Evolutionary conservation across 2,888 invertebrate species (phyloP).

Genomic region (Diplazon laetatorius): DNA sequence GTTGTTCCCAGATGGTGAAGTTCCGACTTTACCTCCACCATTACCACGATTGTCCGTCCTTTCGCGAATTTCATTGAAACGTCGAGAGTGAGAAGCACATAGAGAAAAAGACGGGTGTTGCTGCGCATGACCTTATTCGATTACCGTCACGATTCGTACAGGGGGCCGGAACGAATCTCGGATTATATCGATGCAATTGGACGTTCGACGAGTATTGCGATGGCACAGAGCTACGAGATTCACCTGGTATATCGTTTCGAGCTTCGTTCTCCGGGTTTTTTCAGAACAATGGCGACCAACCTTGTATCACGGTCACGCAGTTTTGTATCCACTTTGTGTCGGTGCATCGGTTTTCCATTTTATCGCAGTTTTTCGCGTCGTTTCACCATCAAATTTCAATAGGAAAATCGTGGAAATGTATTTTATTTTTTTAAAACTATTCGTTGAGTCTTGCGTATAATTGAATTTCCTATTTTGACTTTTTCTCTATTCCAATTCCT

Average conservation of each 20-base stretch:
- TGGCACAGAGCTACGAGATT: conserved; percentile 18
- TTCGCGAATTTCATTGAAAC: conserved; percentile 38
- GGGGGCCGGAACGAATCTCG: conserved; percentile 30
- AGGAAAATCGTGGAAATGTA: background rate
- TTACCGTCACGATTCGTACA: conserved; percentile 47
- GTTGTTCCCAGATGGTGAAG: conserved; percentile 57
- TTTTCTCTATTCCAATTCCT: no score
- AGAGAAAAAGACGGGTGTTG: conserved; percentile 8
- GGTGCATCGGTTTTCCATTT: conserved; percentile 19
- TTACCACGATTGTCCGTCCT: conserved; percentile 61
- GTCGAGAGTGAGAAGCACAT: conserved; percentile 36
- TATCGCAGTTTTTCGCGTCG: conserved; percentile 29
- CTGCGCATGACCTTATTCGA: conserved; percentile 55
- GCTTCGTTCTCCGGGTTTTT: background rate
- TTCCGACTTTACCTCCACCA: conserved; percentile 62
- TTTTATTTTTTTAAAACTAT: no score
- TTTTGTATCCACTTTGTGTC: conserved; percentile 2
- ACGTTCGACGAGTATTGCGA: conserved; percentile 55
- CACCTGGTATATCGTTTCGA: conserved; percentile 30
- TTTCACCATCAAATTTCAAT: conserved; percentile 27
- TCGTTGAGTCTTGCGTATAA: no score
- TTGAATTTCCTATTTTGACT: no score
- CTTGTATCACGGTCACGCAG: conserved; percentile 7
- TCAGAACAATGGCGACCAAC: conserved; percentile 14
- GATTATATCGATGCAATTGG: conserved; percentile 63